phyloP scores from a whole-genome alignment of 2,113 vertebrate genomes.

The Hystrix brachyura region DNA sequence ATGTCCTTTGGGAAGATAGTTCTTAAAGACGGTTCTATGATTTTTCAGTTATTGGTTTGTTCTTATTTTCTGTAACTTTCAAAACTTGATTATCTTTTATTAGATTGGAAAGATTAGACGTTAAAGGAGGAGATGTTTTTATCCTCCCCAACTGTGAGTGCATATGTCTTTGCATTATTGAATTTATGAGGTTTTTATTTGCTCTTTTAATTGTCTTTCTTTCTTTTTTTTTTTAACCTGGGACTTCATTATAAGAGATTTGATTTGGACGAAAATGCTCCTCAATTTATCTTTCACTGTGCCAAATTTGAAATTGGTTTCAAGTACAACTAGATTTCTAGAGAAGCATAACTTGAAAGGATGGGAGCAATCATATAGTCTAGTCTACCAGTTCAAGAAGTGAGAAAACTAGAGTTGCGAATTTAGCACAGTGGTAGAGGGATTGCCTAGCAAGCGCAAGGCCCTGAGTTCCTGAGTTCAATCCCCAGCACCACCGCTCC shows the following conservation, averaged over 20 bases:
- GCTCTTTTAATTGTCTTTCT: constrained; percentile 50
- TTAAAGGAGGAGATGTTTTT: constrained; percentile 43
- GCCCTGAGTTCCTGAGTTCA: no score
- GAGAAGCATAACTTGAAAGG: not conserved
- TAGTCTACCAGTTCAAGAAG: constrained; percentile 27
- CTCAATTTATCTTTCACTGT: constrained; percentile 43
- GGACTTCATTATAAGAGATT: constrained; percentile 39
- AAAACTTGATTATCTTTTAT: constrained; percentile 65
- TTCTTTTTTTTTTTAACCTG: constrained; percentile 37
- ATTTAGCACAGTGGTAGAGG: no score
- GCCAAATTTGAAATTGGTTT: constrained; percentile 49
- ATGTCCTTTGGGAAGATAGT: constrained; percentile 5
- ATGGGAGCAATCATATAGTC: not conserved
- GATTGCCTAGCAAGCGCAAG: no score
- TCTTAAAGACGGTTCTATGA: constrained; percentile 39
- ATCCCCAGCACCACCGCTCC: no score
- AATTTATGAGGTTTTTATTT: constrained; percentile 69
- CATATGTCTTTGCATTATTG: constrained; percentile 54
- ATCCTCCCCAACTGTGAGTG: constrained; percentile 20
- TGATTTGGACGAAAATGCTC: constrained; percentile 9
- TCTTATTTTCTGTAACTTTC: constrained; percentile 62
- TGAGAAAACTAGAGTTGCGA: not conserved
- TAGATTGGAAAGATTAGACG: constrained; percentile 57
- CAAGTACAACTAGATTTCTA: not conserved
- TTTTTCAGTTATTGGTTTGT: constrained; percentile 31